These are phyloP conservation scores for Eulemur coronatus DNA, from an alignment of 2,797 vertebrate species.

Conservation along the genomic window DNA sequence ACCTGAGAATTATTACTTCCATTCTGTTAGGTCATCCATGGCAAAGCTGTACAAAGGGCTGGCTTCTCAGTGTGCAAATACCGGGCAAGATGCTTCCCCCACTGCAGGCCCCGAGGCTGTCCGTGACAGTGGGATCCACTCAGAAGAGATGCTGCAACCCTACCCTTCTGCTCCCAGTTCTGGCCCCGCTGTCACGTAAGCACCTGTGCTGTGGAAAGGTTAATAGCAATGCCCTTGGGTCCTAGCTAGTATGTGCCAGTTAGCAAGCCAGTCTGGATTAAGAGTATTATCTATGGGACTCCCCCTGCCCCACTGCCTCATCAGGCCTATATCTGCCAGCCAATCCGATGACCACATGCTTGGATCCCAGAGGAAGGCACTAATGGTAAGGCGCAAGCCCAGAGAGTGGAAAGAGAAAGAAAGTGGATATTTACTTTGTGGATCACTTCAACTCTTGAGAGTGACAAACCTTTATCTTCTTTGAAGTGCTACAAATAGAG, in stretches of 20 bases:
- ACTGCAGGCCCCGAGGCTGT: conserved; percentile 81
- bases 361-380: background rate
- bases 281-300: background rate
- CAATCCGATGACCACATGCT: background rate
- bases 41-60: conserved; percentile 93
- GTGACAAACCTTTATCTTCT: background rate
- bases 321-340: background rate
- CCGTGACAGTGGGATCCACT: conserved; percentile 87
- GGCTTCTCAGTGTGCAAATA: conserved; percentile 85
- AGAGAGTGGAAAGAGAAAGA: background rate
- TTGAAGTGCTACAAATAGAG: background rate
- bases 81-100: conserved; percentile 85
- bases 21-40: conserved; percentile 90
- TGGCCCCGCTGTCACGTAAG: conserved; percentile 86
- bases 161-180: conserved; percentile 83
- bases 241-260: background rate
- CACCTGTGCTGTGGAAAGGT: conserved; percentile 56
- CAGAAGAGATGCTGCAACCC: conserved; percentile 86
- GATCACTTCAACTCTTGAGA: background rate
- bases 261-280: background rate
- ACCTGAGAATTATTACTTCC: conserved; percentile 63
- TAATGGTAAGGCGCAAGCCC: background rate
- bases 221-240: background rate
- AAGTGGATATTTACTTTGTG: background rate
- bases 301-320: background rate